Evolutionary conservation across 2,888 invertebrate species (phyloP).

Genomic region (Brachyptera putata): DNA sequence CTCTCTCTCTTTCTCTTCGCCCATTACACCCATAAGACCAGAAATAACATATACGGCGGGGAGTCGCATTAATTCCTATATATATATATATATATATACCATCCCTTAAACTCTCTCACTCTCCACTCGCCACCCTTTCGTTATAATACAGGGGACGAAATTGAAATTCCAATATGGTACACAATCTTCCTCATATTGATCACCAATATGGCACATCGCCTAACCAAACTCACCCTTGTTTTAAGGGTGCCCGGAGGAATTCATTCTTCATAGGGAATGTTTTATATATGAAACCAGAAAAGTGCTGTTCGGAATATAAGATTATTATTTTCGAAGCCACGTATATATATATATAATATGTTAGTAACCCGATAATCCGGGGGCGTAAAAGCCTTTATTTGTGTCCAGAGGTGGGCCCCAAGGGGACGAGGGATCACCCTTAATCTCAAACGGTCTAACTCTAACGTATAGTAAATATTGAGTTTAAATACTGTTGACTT

Average conservation of each 20-base stretch:
- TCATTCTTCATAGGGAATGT: neutral
- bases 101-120: neutral
- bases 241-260: neutral
- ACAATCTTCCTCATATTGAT: slow-evolving; percentile 2
- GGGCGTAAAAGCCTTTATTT: neutral
- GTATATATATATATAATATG: too few relatives aligned
- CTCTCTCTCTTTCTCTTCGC: neutral
- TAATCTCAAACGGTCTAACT: too few relatives aligned
- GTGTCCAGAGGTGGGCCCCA: neutral
- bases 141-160: neutral
- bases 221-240: neutral
- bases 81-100: too few relatives aligned
- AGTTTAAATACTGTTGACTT: neutral
- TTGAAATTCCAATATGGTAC: slow-evolving; percentile 12
- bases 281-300: neutral
- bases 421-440: neutral
- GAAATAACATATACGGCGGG: neutral
- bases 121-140: neutral
- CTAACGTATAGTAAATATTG: neutral
- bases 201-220: slow-evolving; percentile 8
- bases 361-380: slow-evolving; percentile 1
- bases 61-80: neutral
- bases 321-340: too few relatives aligned
- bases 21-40: neutral
- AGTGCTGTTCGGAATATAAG: neutral